Evolutionary conservation across 2,888 invertebrate genomes (phyloP).

Genomic region (Cryptocephalus moraei): DNA sequence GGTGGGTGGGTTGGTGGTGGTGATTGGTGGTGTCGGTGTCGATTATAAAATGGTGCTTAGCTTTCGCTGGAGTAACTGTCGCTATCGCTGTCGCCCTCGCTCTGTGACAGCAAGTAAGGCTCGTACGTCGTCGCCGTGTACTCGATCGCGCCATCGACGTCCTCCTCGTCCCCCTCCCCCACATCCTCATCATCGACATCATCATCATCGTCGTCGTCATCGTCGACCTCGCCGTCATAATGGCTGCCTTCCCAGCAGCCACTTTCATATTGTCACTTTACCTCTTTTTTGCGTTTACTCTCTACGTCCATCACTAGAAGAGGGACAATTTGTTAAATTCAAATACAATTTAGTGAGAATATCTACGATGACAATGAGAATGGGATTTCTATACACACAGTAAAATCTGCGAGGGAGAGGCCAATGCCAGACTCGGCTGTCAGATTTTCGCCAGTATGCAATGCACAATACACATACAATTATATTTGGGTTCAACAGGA

Average conservation of each 20-base stretch:
- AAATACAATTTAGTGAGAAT: background rate
- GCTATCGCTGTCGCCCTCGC: conserved; percentile 13
- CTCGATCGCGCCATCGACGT: background rate
- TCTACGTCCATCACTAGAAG: conserved; percentile 35
- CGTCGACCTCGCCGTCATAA: conserved; percentile 13
- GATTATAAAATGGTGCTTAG: conserved; percentile 2
- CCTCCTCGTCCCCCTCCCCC: background rate
- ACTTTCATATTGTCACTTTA: conserved; percentile 39
- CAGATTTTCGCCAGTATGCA: too few relatives aligned
- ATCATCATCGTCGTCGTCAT: background rate
- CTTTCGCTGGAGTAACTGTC: conserved; percentile 15
- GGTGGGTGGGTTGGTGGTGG: too few relatives aligned
- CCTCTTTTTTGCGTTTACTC: conserved; percentile 38
- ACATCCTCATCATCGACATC: background rate
- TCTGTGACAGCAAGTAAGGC: conserved; percentile 13
- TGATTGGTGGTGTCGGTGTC: too few relatives aligned
- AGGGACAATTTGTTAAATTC: background rate
- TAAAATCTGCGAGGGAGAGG: too few relatives aligned
- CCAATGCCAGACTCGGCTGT: too few relatives aligned
- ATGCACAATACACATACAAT: too few relatives aligned
- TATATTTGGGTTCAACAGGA: too few relatives aligned
- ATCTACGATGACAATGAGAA: too few relatives aligned
- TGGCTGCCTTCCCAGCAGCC: conserved; percentile 29
- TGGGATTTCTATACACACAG: too few relatives aligned
- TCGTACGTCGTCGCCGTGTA: background rate